phyloP scores from a whole-genome alignment of 1,140 invertebrate genomes.

The Heterodera schachtii region DNA sequence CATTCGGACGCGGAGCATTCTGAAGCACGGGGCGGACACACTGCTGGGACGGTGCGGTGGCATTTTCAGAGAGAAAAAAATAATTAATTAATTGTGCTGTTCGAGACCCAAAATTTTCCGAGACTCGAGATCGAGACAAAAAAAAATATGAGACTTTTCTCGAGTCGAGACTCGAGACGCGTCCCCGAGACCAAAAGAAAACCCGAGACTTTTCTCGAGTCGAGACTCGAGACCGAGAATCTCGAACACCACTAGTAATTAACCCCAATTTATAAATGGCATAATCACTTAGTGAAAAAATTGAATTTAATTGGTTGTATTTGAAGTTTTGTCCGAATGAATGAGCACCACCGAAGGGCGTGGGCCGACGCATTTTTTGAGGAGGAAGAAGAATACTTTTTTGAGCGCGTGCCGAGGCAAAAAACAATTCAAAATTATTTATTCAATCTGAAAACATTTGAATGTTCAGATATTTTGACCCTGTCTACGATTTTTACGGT shows the following conservation, averaged over 20 bases:
- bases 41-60: conserved; percentile 44
- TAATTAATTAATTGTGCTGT: too few relatives aligned
- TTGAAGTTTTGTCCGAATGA: conserved; percentile 55
- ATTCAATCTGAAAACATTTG: not conserved
- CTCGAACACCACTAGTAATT: too few relatives aligned
- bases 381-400: conserved; percentile 63
- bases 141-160: too few relatives aligned
- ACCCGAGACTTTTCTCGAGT: too few relatives aligned
- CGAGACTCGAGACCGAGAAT: too few relatives aligned
- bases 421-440: not conserved
- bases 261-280: not conserved
- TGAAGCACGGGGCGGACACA: conserved; percentile 63
- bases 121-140: too few relatives aligned
- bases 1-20: conserved; percentile 57
- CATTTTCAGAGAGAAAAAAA: too few relatives aligned
- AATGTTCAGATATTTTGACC: conserved; percentile 65
- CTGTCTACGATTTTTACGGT: conserved; percentile 64
- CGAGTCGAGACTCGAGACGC: too few relatives aligned
- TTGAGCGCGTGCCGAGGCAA: conserved; percentile 62
- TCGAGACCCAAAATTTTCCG: too few relatives aligned
- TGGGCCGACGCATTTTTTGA: conserved; percentile 65
- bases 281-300: too few relatives aligned
- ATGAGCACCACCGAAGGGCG: conserved; percentile 59
- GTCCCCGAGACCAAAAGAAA: too few relatives aligned
- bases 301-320: not conserved